Base-by-base conservation (phyloP, 2,888 invertebrate species). In the Corythucha ciliata region DNA sequence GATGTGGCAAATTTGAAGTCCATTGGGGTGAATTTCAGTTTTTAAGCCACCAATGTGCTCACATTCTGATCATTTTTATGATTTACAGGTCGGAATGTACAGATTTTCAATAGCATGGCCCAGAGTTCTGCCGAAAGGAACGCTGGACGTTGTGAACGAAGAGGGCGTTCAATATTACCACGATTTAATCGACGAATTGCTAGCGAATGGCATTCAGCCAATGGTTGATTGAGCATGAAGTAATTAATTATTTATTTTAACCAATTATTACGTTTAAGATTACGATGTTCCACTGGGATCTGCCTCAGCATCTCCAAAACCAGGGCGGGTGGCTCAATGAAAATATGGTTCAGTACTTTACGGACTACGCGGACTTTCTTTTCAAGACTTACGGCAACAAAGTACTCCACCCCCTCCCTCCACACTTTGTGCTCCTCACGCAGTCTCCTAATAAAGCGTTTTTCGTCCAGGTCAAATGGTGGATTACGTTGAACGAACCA, bases 401-500 rank as follows among this genome's bases (percentile, higher is more conserved):
- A 48, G 73, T 83, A 5, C 52, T n/a, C n/a, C n/a, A n/a, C n/a
- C n/a, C n/a, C n/a, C n/a, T n/a, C n/a, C n/a, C n/a, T n/a, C n/a
- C n/a, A n/a, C n/a, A n/a, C n/a, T n/a, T n/a, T n/a, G n/a, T n/a
- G n/a, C n/a, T n/a, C n/a, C n/a, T n/a, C n/a, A n/a, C n/a, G n/a
- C n/a, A n/a, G n/a, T n/a, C n/a, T n/a, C n/a, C n/a, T n/a, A n/a
- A n/a, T n/a, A n/a, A n/a, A n/a, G n/a, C n/a, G 29, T n/a, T 33
- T 8, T 44, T 34, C 27, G 52, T 52, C 4, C 41, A 64, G 63
- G 71, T 78, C 42, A 77, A 79, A 53, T 71, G 71, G 42, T 86
- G 86, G 85, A 76, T 82, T 10, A 86, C 86, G 0, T 76, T 86
- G 58, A 86, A 86, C 64, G 86, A 86, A 63, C 84, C 85, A 2